phyloP scores from a whole-genome alignment of 2,888 invertebrate species.

The Thysanoteuthis rhombus region DNA sequence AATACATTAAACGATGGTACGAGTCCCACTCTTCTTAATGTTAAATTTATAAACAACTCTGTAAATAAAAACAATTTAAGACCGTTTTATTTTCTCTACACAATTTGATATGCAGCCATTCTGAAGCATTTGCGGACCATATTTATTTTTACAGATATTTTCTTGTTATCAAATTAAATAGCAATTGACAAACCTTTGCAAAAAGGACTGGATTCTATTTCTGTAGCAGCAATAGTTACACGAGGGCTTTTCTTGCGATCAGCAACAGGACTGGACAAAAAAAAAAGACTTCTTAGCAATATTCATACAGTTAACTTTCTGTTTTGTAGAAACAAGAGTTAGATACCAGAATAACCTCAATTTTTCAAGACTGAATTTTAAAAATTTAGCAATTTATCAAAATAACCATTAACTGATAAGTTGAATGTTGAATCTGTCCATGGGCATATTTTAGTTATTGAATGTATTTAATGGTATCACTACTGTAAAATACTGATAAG shows the following conservation, averaged over 20 bases:
- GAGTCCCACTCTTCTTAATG: too few relatives aligned
- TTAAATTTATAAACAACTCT: too few relatives aligned
- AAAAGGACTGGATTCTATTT: not conserved
- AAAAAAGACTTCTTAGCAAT: not conserved
- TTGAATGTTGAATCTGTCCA: not conserved
- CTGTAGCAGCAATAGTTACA: not conserved
- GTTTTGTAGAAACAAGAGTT: not conserved
- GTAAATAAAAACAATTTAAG: too few relatives aligned
- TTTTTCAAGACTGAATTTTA: not conserved
- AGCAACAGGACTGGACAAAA: not conserved
- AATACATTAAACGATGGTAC: too few relatives aligned
- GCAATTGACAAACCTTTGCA: not conserved
- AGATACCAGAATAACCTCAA: too few relatives aligned
- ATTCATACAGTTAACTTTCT: not conserved
- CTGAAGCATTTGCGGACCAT: not conserved
- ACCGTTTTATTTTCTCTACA: too few relatives aligned
- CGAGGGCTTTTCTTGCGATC: not conserved
- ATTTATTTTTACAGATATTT: not conserved
- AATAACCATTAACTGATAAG: not conserved
- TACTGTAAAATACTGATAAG: not conserved
- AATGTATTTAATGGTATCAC: not conserved
- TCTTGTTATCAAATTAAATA: not conserved
- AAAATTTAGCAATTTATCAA: not conserved
- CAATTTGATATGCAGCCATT: not conserved
- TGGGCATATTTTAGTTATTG: not conserved